Percentiles rank a stretch among this genome's conserved stretches.
Conservation (phyloP, 2,888 invertebrate species). For the Callyntrura guangdongensis region DNA sequence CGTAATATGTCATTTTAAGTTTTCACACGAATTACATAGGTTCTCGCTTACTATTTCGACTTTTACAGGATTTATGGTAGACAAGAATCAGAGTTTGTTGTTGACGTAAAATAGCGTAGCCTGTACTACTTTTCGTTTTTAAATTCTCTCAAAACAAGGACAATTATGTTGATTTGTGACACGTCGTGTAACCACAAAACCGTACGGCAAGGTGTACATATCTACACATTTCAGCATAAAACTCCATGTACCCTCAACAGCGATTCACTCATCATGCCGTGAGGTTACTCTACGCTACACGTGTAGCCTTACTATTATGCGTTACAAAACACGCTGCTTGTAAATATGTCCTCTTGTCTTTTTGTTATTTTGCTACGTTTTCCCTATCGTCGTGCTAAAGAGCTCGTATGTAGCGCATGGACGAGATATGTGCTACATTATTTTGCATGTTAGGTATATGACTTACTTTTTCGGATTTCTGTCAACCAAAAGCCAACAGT, state of each 20-base stretch:
- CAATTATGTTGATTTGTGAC: constrained; percentile 37
- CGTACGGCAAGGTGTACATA: neutral
- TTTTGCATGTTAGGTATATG: neutral
- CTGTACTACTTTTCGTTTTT: neutral
- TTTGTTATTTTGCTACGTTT: too few relatives aligned
- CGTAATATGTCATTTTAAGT: too few relatives aligned
- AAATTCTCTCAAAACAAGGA: neutral
- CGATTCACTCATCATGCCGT: neutral
- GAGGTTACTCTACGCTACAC: neutral
- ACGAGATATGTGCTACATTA: constrained; percentile 12
- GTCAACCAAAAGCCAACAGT: neutral
- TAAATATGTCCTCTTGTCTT: too few relatives aligned
- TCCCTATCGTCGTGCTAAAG: too few relatives aligned
- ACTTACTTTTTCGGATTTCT: constrained; percentile 40
- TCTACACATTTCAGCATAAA: constrained; percentile 48
- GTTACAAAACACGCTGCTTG: too few relatives aligned
- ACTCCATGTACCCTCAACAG: neutral
- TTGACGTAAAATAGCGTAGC: too few relatives aligned
- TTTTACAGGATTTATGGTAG: too few relatives aligned
- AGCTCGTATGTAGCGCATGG: neutral
- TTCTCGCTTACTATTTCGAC: too few relatives aligned
- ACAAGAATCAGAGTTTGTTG: too few relatives aligned
- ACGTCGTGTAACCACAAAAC: constrained; percentile 34
- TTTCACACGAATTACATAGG: too few relatives aligned
- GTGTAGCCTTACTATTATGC: neutral